These are phyloP conservation scores for Neuroterus valhalla DNA, from an alignment of 1,140 invertebrate genomes.

Conservation along the genomic window DNA sequence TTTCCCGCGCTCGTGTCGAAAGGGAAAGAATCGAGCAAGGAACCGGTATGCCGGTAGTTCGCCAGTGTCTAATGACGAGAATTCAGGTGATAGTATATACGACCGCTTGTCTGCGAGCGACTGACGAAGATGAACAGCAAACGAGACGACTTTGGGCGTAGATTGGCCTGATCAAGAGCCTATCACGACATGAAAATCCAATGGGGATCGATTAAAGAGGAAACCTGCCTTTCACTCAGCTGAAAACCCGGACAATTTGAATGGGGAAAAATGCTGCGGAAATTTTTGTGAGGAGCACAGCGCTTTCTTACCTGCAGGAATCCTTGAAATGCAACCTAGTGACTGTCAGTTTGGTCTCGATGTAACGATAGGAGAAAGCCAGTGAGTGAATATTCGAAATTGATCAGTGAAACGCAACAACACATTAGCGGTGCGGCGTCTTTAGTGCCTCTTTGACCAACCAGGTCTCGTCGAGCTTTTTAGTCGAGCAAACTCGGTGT, in stretches of 20 bases:
- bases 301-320: no score
- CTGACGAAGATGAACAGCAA: constrained; percentile 57
- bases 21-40: constrained; percentile 27
- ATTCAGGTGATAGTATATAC: constrained; percentile 41
- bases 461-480: neutral
- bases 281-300: no score
- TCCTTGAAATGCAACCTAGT: no score
- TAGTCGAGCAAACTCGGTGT: neutral
- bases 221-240: neutral
- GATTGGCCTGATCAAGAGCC: constrained; percentile 25
- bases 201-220: neutral
- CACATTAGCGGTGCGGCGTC: neutral
- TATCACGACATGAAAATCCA: constrained; percentile 18
- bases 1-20: constrained; percentile 11
- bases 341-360: no score
- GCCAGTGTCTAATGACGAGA: constrained; percentile 50
- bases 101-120: constrained; percentile 33
- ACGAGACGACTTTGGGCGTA: constrained; percentile 19
- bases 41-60: constrained; percentile 51
- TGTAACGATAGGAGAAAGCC: no score
- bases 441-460: neutral
- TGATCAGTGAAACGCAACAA: neutral
- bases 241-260: neutral
- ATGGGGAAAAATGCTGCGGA: neutral
- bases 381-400: constrained; percentile 1